These are phyloP conservation scores for Aphaenogaster floridana DNA, from an alignment of 1,140 invertebrate species.

Conservation along the genomic window DNA sequence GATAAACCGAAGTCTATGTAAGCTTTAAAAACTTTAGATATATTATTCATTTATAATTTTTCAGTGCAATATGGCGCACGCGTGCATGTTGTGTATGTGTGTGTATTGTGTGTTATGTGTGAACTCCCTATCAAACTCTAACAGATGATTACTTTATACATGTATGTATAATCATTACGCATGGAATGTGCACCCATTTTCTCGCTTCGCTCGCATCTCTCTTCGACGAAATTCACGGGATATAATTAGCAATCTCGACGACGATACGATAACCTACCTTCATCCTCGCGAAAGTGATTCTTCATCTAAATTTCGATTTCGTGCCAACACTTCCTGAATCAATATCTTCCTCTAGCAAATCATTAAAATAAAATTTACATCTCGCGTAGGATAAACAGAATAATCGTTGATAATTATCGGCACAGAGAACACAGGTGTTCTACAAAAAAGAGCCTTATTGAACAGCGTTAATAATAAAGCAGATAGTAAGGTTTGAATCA, in stretches of 20 bases:
- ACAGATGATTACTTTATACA: constrained; percentile 76
- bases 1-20: constrained; percentile 77
- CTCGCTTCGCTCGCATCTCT: constrained; percentile 63
- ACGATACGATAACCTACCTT: neutral
- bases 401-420: neutral
- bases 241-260: constrained; percentile 28
- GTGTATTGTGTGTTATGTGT: constrained; percentile 7
- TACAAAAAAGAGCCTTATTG: neutral
- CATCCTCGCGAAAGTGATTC: constrained; percentile 6
- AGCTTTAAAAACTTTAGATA: constrained; percentile 76
- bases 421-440: neutral
- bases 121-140: constrained; percentile 80
- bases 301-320: constrained; percentile 6
- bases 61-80: constrained; percentile 70
- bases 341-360: neutral
- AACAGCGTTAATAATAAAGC: neutral
- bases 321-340: neutral
- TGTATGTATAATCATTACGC: constrained; percentile 71
- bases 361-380: neutral
- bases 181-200: constrained; percentile 79
- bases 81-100: constrained; percentile 5
- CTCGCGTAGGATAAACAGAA: neutral
- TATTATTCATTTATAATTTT: constrained; percentile 74
- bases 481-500: constrained; percentile 5
- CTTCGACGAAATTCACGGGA: constrained; percentile 11